Evolutionary conservation across 2,797 vertebrate species (phyloP).

Genomic region (Hypotaenidia philippensis): DNA sequence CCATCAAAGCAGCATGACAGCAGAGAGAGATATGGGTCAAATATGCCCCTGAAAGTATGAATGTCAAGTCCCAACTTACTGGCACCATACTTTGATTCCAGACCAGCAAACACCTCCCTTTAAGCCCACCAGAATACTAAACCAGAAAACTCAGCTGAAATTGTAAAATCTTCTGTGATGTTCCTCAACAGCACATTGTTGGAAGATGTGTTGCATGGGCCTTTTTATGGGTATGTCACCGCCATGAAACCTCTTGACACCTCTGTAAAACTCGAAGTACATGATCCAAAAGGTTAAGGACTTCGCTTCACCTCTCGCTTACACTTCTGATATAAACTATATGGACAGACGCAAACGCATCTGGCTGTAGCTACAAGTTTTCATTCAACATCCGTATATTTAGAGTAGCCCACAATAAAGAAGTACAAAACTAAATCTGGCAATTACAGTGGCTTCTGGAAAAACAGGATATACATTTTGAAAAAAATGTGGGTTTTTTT

Average conservation of each 20-base stretch:
- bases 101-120: background rate
- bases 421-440: background rate
- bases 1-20: background rate
- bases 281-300: background rate
- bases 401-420: background rate
- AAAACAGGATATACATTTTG: background rate
- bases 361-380: background rate
- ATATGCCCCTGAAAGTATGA: background rate
- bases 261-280: background rate
- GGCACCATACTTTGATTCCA: background rate
- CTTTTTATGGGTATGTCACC: background rate
- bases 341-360: background rate
- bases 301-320: background rate
- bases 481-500: background rate
- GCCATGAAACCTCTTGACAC: background rate
- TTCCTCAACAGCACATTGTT: background rate
- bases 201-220: background rate
- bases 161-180: background rate
- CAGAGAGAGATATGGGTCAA: rapidly evolving
- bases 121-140: background rate
- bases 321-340: background rate
- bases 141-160: background rate
- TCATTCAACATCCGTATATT: background rate
- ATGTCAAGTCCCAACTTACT: background rate
- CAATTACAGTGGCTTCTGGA: background rate